These are phyloP conservation scores for Pangasius mekongensis DNA, from an alignment of 2,797 vertebrate genomes.

Conservation along the genomic window DNA sequence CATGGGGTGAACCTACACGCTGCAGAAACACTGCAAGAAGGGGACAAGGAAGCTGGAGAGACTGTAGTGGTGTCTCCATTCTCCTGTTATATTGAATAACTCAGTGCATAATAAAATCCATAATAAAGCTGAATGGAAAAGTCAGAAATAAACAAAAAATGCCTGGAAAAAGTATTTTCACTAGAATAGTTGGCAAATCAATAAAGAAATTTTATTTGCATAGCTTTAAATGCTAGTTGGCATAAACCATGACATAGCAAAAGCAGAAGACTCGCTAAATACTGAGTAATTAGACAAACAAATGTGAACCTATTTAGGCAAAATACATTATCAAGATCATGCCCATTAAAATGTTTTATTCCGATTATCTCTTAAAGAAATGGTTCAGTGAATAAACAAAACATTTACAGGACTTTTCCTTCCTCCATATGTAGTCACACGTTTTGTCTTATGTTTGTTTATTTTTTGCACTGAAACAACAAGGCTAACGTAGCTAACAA, in stretches of 20 bases:
- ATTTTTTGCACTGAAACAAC: no score
- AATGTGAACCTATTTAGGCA: background rate
- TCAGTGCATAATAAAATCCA: background rate
- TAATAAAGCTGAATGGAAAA: background rate
- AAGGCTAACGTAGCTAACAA: no score
- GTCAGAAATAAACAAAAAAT: background rate
- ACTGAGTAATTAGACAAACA: background rate
- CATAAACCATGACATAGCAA: background rate
- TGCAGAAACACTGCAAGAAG: background rate
- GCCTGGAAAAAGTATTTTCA: background rate
- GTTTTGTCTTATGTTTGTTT: no score
- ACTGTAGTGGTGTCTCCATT: background rate
- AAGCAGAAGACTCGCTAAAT: background rate
- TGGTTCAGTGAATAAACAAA: no score
- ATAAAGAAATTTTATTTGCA: background rate
- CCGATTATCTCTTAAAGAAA: background rate
- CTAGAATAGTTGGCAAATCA: background rate
- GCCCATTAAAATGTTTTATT: background rate
- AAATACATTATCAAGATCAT: background rate
- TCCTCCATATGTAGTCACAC: no score
- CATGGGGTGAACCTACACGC: constrained; percentile 11
- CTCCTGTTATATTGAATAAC: background rate
- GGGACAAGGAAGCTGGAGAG: background rate
- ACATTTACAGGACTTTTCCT: no score
- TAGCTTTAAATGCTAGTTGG: background rate